These are phyloP conservation scores for Zygaena filipendulae DNA, from an alignment of 2,888 invertebrate genomes.

Conservation along the genomic window DNA sequence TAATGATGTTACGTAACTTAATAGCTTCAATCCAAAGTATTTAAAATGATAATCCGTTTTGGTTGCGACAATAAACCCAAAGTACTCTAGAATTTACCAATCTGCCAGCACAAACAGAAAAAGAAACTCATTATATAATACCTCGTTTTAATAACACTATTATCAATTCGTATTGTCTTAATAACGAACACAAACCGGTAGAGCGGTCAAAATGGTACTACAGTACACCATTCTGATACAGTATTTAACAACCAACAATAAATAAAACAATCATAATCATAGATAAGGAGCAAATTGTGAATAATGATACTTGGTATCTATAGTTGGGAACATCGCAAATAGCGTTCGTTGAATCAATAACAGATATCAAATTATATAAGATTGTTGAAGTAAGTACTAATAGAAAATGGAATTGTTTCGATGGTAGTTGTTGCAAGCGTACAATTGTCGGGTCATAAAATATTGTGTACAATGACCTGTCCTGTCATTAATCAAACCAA, in stretches of 20 bases:
- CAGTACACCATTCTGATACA: conserved; percentile 19
- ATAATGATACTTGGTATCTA: conserved; percentile 28
- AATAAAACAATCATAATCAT: conserved; percentile 23
- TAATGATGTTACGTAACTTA: no score
- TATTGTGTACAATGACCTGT: no score
- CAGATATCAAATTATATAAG: conserved; percentile 31
- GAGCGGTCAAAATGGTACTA: conserved; percentile 1
- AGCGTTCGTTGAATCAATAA: conserved; percentile 27
- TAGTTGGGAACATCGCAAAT: conserved; percentile 30
- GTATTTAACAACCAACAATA: conserved; percentile 25
- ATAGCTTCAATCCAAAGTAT: no score
- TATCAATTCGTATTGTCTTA: not conserved
- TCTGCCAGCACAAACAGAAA: not conserved
- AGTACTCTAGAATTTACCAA: not conserved
- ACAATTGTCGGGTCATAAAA: conserved; percentile 30
- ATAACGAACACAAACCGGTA: not conserved
- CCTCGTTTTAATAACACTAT: not conserved
- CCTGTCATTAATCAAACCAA: conserved; percentile 43
- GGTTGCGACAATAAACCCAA: not conserved
- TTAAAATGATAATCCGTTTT: not conserved
- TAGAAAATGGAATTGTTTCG: conserved; percentile 25
- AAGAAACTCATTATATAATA: not conserved
- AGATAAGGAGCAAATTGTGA: conserved; percentile 31
- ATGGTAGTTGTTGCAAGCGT: conserved; percentile 21
- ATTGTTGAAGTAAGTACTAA: conserved; percentile 25